Conservation (phyloP, 2,113 vertebrate species). For the Maccullochella peelii region DNA sequence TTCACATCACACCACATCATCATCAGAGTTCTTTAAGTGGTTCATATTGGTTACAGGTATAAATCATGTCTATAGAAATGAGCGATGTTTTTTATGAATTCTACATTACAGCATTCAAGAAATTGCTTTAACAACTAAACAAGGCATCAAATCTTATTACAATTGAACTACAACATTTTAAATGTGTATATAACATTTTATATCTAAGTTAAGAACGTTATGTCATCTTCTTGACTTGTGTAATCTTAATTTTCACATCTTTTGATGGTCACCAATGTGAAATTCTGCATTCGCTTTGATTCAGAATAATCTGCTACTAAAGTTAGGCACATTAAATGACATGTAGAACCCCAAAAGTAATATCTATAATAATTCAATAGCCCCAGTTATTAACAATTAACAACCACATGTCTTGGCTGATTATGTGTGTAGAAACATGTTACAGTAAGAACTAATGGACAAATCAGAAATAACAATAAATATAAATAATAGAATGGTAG, state of each 20-base stretch:
- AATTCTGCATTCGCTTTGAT: background rate
- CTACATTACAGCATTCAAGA: background rate
- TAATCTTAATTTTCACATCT: background rate
- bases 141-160: background rate
- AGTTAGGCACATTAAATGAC: background rate
- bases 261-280: background rate
- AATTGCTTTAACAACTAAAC: background rate
- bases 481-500: background rate
- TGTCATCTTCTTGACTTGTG: background rate
- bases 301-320: background rate
- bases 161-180: too few species aligned
- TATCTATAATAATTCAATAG: background rate
- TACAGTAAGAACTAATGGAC: background rate
- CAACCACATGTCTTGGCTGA: background rate
- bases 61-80: background rate
- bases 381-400: background rate
- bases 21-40: background rate
- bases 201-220: background rate
- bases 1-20: background rate
- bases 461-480: background rate
- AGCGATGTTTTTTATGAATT: background rate
- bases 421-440: too few species aligned
- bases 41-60: background rate
- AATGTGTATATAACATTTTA: background rate
- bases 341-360: background rate